phyloP scores from a whole-genome alignment of 2,888 invertebrate genomes.

The Tipula helvola region DNA sequence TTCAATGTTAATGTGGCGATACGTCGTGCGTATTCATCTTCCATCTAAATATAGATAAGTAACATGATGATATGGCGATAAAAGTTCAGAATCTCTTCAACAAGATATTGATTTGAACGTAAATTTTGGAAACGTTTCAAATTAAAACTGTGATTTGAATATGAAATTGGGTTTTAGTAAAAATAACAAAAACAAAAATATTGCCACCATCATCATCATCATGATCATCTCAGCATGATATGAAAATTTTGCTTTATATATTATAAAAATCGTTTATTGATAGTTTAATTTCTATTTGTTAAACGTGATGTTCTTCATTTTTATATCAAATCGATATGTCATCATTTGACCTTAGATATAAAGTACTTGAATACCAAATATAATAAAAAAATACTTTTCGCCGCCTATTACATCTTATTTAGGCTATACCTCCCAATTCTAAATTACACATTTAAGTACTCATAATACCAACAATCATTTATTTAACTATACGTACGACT shows the following conservation, averaged over 20 bases:
- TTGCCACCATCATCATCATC: no score
- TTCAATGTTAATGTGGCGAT: not conserved
- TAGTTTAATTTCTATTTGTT: not conserved
- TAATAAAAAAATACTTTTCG: not conserved
- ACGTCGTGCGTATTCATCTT: not conserved
- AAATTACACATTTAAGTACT: not conserved
- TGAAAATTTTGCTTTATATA: not conserved
- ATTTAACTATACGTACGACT: not conserved
- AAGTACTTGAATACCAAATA: not conserved
- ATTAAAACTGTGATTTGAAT: not conserved
- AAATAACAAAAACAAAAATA: not conserved
- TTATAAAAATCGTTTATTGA: not conserved
- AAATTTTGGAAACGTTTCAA: not conserved
- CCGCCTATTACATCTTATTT: not conserved
- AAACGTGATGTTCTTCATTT: not conserved
- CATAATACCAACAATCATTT: not conserved
- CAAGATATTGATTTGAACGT: not conserved
- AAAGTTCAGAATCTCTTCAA: not conserved
- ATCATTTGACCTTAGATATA: not conserved
- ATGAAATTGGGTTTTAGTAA: not conserved
- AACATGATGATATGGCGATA: not conserved
- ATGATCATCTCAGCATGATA: not conserved
- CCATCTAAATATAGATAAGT: not conserved
- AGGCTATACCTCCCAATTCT: not conserved
- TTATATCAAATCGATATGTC: not conserved